Evolutionary conservation across 2,113 vertebrate genomes (phyloP), one percentile per base, ranked within the genome.

Genomic region (Trogon melanurus): DNA sequence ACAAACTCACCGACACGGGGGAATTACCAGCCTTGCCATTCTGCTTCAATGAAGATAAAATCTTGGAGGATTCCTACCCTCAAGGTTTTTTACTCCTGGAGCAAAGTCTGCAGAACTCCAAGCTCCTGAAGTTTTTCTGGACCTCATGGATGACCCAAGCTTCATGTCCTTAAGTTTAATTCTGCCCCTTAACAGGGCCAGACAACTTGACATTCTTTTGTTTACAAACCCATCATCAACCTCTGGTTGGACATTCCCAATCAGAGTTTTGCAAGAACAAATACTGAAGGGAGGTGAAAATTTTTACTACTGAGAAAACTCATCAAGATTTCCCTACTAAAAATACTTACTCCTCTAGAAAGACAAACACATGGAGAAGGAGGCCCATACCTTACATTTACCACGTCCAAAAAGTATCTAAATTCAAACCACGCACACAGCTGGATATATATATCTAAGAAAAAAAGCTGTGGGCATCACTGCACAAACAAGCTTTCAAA

Each of bases 1-100:
- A n/a, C 48, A 44, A 60, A 26, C 32, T 50, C 71, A 29, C 32
- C 0, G 29, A 22, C 16, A 48, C 80, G 0, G 0, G 10, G 65
- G 45, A 69, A 81, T 41, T 44, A 41, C 45, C 70, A 79, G 44
- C 69, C 51, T 74, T 56, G 65, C 19, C 29, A 36, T 48, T 60
- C 76, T 51, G 72, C 32, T 56, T 11, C 73, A 15, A 45, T 16
- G 13, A 19, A 30, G 21, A 48, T 21, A 26, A 22, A 30, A 2
- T 8, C 44, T 6, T 11, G 21, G 32, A 58, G 5, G 18, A 72
- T 29, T 70, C 51, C 76, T 8, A 48, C 13, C 14, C 32, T 18
- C 30, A n/a, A 34, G 29, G 21, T 23, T 88, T 84, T 54, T 15
- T 19, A 29, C 34, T 32, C 56, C 61, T 80, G 19, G 11, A 79